Evolutionary conservation across 1,140 invertebrate species (phyloP), one percentile per base, ranked within the genome.

Genomic region (Melitaea cinxia): DNA sequence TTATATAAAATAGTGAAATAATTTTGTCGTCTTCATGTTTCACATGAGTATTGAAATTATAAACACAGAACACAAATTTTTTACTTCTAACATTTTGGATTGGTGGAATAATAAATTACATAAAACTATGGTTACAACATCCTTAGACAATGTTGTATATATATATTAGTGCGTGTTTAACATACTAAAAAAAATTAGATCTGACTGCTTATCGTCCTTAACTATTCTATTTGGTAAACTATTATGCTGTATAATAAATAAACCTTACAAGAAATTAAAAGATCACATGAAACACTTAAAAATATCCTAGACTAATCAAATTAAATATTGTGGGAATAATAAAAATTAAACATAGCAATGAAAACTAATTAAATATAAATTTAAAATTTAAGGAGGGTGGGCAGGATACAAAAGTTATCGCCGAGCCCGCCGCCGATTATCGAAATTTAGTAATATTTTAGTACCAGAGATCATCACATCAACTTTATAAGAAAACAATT

Each of bases 31-130:
- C 67, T 72, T 68, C 78, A 85, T 84, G 80, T 85, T 77, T 66
- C 49, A 86, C 85, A 88, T 83, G 83, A 85, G 78, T 83, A 85
- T 85, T 84, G 23, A 74, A 75, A 66, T 68, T 55, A 61, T 33
- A 69, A 73, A 37, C 65, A 59, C n/a, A 17, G 47, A 68, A 70
- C 57, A 67, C 55, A 68, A 61, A 65, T 72, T 66, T 60, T 21
- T 65, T 45, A 65, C 30, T 55, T 63, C 55, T 72, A 55, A 57
- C 42, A 70, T 47, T n/a, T 66, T 68, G 72, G 72, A 78, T 73
- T 75, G 63, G 10, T 47, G 19, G 14, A 7, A 23, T 12, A 39
- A 33, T 9, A 12, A 39, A 39, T n/a, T n/a, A 14, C n/a, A 15
- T 15, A n/a, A 15, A 6, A 23, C 14, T 45, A 47, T 21, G 42